Conservation (phyloP, 2,797 vertebrate genomes). For the Eidolon dupreanum region DNA sequence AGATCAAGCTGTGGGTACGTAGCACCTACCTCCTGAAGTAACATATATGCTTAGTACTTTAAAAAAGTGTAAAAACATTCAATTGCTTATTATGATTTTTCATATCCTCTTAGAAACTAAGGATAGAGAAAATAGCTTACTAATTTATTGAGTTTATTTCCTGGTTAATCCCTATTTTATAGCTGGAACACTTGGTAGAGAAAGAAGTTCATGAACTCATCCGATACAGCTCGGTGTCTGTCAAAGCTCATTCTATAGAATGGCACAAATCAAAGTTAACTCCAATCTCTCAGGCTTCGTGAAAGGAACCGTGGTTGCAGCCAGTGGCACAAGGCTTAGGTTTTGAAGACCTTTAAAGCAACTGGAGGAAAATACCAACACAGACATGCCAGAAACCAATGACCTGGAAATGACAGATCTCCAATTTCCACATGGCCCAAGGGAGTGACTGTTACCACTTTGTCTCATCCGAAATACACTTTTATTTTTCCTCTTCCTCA, state of each 20-base stretch:
- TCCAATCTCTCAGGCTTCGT: neutral
- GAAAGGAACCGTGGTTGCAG: neutral
- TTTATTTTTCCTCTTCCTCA: neutral
- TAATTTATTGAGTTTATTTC: neutral
- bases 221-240: neutral
- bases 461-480: neutral
- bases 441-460: neutral
- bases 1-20: neutral
- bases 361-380: neutral
- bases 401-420: neutral
- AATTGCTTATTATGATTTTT: neutral
- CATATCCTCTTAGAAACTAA: neutral
- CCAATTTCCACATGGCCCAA: neutral
- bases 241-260: neutral
- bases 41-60: neutral
- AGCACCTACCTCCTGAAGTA: neutral
- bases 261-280: neutral
- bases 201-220: neutral
- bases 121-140: neutral
- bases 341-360: neutral
- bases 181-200: neutral
- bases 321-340: neutral
- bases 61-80: neutral
- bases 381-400: neutral
- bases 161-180: neutral